A percentile compares a stretch with the other conserved stretches of the same genome.
These are phyloP conservation scores for Emydoidea blandingii DNA, from an alignment of 2,797 vertebrate species.

Conservation along the genomic window DNA sequence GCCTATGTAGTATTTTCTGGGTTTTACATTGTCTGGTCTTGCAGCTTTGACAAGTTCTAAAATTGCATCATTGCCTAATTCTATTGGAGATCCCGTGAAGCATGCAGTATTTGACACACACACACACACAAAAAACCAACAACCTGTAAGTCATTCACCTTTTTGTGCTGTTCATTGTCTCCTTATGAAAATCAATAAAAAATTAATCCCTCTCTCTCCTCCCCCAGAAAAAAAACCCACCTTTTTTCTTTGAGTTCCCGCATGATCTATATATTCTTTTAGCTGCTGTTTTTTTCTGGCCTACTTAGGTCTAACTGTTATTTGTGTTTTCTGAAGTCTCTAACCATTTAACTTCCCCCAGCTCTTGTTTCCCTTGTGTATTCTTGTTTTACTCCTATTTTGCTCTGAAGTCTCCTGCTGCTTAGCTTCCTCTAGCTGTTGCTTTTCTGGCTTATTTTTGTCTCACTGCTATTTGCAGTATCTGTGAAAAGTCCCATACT, in stretches of 20 bases:
- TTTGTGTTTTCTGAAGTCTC: conserved; percentile 56
- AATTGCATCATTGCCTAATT: neutral
- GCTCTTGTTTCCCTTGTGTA: conserved; percentile 25
- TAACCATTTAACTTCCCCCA: conserved; percentile 46
- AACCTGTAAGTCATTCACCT: neutral
- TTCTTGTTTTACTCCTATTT: conserved; percentile 36
- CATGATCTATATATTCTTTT: conserved; percentile 46
- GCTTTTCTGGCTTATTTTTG: conserved; percentile 48
- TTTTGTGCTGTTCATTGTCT: neutral
- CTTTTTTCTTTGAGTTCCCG: conserved; percentile 58
- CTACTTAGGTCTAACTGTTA: conserved; percentile 39
- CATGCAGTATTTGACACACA: neutral
- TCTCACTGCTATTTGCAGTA: conserved; percentile 38
- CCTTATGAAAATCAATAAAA: neutral
- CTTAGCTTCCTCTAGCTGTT: conserved; percentile 39
- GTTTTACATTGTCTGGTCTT: neutral
- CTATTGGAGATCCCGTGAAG: neutral
- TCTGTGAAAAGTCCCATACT: conserved; percentile 57
- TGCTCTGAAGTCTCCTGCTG: conserved; percentile 35
- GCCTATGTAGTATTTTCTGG: neutral
- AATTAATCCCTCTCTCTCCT: neutral
- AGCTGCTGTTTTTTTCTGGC: conserved; percentile 56
- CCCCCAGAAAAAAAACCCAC: rapidly evolving
- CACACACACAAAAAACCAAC: no score
- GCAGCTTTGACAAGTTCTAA: neutral